These are phyloP conservation scores for Fragum sueziense DNA, from an alignment of 2,888 invertebrate species.

Conservation along the genomic window DNA sequence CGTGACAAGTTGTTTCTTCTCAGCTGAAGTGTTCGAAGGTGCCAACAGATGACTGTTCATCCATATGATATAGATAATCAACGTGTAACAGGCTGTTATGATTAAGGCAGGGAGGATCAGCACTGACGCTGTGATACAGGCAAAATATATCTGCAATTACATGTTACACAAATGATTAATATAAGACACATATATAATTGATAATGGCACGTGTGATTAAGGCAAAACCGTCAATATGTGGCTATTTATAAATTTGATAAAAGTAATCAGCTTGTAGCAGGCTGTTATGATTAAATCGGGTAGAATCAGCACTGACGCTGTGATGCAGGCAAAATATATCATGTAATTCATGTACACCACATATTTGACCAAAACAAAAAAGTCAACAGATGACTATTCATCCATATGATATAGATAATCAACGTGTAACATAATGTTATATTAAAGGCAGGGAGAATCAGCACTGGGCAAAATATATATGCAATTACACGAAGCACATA, in stretches of 20 bases:
- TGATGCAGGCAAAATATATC: constrained; percentile 91
- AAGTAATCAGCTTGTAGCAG: constrained; percentile 95
- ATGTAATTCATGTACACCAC: neutral
- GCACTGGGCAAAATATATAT: constrained; percentile 94
- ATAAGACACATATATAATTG: too few relatives aligned
- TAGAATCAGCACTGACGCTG: constrained; percentile 90
- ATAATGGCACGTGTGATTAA: too few relatives aligned
- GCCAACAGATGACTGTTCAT: constrained; percentile 51
- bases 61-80: constrained; percentile 97
- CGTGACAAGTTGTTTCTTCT: constrained; percentile 42
- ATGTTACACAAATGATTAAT: neutral
- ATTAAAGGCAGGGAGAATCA: constrained; percentile 92
- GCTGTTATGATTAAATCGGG: constrained; percentile 94
- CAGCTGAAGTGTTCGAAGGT: constrained; percentile 36
- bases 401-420: constrained; percentile 95
- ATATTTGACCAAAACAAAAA: neutral
- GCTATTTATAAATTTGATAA: constrained; percentile 90
- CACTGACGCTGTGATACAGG: constrained; percentile 86
- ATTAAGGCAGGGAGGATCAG: constrained; percentile 94
- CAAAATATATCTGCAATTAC: constrained; percentile 90
- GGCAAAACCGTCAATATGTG: constrained; percentile 36
- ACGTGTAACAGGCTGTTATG: constrained; percentile 94
- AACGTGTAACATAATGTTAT: constrained; percentile 95
- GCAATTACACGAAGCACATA: constrained; percentile 72
- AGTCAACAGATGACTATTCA: constrained; percentile 49